phyloP scores from a whole-genome alignment of 2,113 vertebrate species.

The Struthio camelus region DNA sequence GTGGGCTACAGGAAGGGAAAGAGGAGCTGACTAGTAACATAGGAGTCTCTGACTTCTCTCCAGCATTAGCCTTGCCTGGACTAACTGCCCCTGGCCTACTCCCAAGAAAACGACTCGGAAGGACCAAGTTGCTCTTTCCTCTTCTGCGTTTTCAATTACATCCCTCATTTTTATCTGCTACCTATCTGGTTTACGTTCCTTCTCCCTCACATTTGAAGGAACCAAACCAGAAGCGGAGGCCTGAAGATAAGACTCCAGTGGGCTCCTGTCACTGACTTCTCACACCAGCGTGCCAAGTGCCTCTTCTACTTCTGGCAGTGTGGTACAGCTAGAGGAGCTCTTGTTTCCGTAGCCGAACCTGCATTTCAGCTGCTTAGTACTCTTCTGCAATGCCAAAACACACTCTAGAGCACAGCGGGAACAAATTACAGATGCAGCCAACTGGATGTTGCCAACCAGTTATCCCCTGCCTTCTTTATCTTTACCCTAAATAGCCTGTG shows the following conservation, averaged over 20 bases:
- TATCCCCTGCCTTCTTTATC: not conserved
- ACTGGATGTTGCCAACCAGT: not conserved
- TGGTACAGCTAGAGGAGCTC: not conserved
- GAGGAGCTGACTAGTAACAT: conserved; percentile 19
- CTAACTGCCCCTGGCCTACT: not conserved
- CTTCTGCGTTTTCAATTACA: conserved; percentile 15
- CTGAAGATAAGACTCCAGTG: not conserved
- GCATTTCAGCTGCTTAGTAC: conserved; percentile 12
- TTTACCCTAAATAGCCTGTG: not conserved
- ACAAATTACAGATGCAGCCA: not conserved
- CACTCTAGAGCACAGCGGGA: not conserved
- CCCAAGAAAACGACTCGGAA: not conserved
- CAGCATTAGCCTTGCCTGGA: not conserved
- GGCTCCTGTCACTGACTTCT: fast-evolving
- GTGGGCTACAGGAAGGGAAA: conserved; percentile 24
- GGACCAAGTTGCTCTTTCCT: conserved; percentile 3
- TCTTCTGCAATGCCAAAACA: not conserved
- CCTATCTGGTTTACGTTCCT: not conserved
- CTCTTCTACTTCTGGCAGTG: not conserved
- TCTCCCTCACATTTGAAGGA: not conserved
- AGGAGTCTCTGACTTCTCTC: conserved; percentile 42
- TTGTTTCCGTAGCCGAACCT: not conserved
- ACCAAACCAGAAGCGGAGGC: not conserved
- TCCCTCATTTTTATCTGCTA: not conserved
- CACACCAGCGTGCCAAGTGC: not conserved